Conservation (phyloP, 2,113 vertebrate genomes). For the Pardalotus punctatus region DNA sequence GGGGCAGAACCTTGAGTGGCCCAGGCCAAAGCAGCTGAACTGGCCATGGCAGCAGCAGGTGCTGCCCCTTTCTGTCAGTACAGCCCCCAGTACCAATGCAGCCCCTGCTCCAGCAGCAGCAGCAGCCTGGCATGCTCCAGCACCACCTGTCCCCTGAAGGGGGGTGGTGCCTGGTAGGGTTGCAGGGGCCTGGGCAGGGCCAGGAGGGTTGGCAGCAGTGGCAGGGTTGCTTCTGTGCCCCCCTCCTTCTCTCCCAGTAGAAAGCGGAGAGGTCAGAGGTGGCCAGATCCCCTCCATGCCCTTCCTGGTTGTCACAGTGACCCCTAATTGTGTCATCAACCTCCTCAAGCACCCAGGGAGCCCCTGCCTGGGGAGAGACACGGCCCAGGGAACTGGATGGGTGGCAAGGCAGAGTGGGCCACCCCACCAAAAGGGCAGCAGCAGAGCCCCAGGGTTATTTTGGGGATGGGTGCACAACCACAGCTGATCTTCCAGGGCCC, state of each 20-base stretch:
- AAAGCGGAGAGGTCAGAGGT: neutral
- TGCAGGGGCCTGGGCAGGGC: neutral
- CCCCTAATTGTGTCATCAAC: fast-evolving
- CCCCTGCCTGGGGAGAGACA: fast-evolving
- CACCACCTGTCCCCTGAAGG: neutral
- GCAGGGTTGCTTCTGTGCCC: neutral
- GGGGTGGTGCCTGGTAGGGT: neutral
- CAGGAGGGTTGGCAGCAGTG: neutral
- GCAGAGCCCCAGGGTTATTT: neutral
- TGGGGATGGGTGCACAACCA: neutral
- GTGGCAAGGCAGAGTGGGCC: neutral
- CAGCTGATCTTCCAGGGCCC: neutral
- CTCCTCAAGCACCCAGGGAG: neutral
- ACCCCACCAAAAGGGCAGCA: fast-evolving
- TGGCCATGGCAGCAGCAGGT: fast-evolving
- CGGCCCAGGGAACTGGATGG: neutral
- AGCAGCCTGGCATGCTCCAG: neutral
- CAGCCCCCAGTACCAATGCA: neutral
- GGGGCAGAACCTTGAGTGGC: neutral
- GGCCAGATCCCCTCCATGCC: too few relatives aligned
- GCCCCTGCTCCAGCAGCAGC: neutral
- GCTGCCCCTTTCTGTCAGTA: neutral
- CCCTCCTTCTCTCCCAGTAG: neutral
- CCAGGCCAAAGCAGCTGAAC: neutral
- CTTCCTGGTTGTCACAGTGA: neutral